Evolutionary conservation across 2,888 invertebrate species (phyloP).

Genomic region (Mimumesa dahlbomi): DNA sequence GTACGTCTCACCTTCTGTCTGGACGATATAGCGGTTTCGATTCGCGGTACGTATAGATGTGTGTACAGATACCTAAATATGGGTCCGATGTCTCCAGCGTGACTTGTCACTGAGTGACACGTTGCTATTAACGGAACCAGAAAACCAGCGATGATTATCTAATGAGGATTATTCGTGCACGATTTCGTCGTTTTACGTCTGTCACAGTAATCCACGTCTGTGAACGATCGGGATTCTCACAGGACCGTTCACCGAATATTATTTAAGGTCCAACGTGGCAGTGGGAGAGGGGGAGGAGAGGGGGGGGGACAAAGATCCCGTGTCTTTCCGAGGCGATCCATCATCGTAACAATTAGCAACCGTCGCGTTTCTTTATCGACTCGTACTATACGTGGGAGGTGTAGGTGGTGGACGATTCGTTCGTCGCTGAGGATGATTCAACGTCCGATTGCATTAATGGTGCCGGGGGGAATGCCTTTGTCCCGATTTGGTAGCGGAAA

Average conservation of each 20-base stretch:
- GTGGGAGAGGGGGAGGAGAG: too few relatives aligned
- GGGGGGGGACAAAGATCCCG: slow-evolving; percentile 49
- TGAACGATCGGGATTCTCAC: slow-evolving; percentile 10
- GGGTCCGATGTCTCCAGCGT: slow-evolving; percentile 23
- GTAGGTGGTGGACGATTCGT: slow-evolving; percentile 67
- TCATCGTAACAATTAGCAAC: slow-evolving; percentile 74
- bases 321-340: slow-evolving; percentile 65
- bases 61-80: not conserved
- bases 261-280: slow-evolving; percentile 24
- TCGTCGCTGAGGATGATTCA: slow-evolving; percentile 61
- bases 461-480: slow-evolving; percentile 52
- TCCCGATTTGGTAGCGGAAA: slow-evolving; percentile 58
- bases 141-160: slow-evolving; percentile 24
- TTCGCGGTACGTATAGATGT: too few relatives aligned
- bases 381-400: slow-evolving; percentile 69
- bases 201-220: slow-evolving; percentile 29
- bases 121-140: slow-evolving; percentile 7
- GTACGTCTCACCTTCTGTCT: too few relatives aligned
- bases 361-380: slow-evolving; percentile 60
- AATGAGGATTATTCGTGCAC: not conserved
- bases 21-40: too few relatives aligned
- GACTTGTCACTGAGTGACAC: not conserved
- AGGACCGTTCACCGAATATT: slow-evolving; percentile 27
- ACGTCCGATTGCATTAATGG: slow-evolving; percentile 65
- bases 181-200: slow-evolving; percentile 1